phyloP scores from a whole-genome alignment of 1,140 invertebrate genomes.

The Oryctes rhinoceros region DNA sequence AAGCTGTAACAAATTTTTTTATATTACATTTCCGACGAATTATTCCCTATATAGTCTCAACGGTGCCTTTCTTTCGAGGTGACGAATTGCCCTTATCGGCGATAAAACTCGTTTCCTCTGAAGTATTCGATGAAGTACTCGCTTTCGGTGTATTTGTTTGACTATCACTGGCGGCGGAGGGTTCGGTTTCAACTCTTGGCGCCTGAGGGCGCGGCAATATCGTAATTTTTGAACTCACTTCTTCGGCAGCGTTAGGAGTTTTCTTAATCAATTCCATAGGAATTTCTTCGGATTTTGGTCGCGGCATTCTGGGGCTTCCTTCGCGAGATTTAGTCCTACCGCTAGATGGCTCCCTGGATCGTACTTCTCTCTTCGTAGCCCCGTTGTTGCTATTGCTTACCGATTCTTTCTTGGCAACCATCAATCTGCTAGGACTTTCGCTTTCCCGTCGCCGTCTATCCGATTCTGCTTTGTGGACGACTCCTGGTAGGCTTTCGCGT shows the following conservation, averaged over 20 bases:
- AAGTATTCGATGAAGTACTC: slow-evolving; percentile 59
- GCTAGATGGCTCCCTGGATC: slow-evolving; percentile 58
- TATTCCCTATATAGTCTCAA: slow-evolving; percentile 73
- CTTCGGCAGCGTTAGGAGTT: slow-evolving; percentile 58
- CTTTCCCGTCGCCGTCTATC: slow-evolving; percentile 49
- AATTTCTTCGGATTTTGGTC: slow-evolving; percentile 82
- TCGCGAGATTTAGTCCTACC: slow-evolving; percentile 70
- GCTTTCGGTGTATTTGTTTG: slow-evolving; percentile 45
- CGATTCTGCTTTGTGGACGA: slow-evolving; percentile 55
- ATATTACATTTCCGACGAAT: slow-evolving; percentile 7
- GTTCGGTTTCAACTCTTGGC: slow-evolving; percentile 49
- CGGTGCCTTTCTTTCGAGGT: slow-evolving; percentile 66
- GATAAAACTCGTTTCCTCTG: slow-evolving; percentile 79
- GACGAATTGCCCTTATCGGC: slow-evolving; percentile 60
- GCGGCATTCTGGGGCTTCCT: slow-evolving; percentile 74
- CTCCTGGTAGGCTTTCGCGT: slow-evolving; percentile 62
- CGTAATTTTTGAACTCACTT: slow-evolving; percentile 57
- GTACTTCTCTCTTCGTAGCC: slow-evolving; percentile 47
- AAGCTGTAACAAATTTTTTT: slow-evolving; percentile 35
- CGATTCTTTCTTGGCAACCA: slow-evolving; percentile 44
- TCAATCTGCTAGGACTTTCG: slow-evolving; percentile 54
- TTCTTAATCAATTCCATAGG: slow-evolving; percentile 73
- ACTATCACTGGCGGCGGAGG: slow-evolving; percentile 46
- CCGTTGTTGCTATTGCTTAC: slow-evolving; percentile 43
- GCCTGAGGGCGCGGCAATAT: slow-evolving; percentile 58